Conservation (phyloP, 2,888 invertebrate species). For the Caenorhabditis sp. region DNA sequence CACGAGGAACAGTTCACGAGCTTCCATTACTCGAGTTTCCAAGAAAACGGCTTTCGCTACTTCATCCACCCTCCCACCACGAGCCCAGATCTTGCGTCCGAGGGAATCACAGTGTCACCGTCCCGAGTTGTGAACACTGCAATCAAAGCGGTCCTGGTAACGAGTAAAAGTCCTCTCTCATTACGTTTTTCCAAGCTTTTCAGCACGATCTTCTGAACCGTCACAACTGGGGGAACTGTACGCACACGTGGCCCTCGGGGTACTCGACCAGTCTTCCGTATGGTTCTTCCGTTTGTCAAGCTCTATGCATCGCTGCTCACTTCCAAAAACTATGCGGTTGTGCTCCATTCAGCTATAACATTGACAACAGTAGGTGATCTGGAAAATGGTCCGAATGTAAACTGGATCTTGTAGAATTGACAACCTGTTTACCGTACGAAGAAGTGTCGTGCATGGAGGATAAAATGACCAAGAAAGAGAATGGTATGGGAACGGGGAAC, state of each 20-base stretch:
- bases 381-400: background rate
- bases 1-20: slow-evolving; percentile 63
- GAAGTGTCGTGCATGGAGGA: slow-evolving; percentile 53
- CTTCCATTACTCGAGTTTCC: slow-evolving; percentile 63
- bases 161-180: too few relatives aligned
- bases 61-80: slow-evolving; percentile 69
- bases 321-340: slow-evolving; percentile 35
- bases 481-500: slow-evolving; percentile 19
- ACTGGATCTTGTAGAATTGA: slow-evolving; percentile 40
- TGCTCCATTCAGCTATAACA: slow-evolving; percentile 36
- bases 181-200: too few relatives aligned
- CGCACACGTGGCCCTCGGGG: slow-evolving; percentile 12
- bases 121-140: slow-evolving; percentile 68
- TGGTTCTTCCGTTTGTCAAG: slow-evolving; percentile 24
- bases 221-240: slow-evolving; percentile 36
- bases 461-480: slow-evolving; percentile 39
- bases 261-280: slow-evolving; percentile 25
- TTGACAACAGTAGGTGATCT: slow-evolving; percentile 20
- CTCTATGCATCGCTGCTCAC: slow-evolving; percentile 27
- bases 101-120: slow-evolving; percentile 74
- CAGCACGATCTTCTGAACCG: slow-evolving; percentile 34
- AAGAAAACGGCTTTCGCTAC: slow-evolving; percentile 74
- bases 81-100: slow-evolving; percentile 64
- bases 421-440: slow-evolving; percentile 47
- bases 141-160: slow-evolving; percentile 60